A percentile compares a stretch with the other conserved stretches of the same genome.
These are phyloP conservation scores for Thereva nobilitata DNA, from an alignment of 2,888 invertebrate species.

Conservation along the genomic window DNA sequence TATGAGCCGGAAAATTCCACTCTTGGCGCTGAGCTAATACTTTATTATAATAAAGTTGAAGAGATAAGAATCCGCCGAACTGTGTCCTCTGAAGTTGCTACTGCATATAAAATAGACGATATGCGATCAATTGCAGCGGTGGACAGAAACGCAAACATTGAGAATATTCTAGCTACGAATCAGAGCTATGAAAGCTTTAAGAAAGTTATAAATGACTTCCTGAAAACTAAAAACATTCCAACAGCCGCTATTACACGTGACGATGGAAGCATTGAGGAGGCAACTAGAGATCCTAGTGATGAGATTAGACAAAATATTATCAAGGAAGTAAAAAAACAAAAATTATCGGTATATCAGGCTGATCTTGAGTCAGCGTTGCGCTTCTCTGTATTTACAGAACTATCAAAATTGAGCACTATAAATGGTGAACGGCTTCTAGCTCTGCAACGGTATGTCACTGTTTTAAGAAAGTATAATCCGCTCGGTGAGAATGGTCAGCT, in stretches of 20 bases:
- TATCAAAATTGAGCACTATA: conserved; percentile 71
- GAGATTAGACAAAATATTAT: conserved; percentile 42
- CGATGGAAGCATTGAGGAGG: background rate
- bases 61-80: conserved; percentile 65
- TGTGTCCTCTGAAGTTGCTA: conserved; percentile 47
- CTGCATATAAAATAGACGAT: conserved; percentile 48
- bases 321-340: conserved; percentile 50
- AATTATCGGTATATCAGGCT: conserved; percentile 73
- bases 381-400: conserved; percentile 81
- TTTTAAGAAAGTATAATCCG: conserved; percentile 79
- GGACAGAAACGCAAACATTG: conserved; percentile 44
- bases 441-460: conserved; percentile 72
- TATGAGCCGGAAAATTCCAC: conserved; percentile 68
- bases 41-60: conserved; percentile 67
- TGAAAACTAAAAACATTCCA: conserved; percentile 36
- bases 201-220: conserved; percentile 45
- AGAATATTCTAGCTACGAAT: conserved; percentile 45
- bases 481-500: conserved; percentile 68
- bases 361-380: conserved; percentile 88
- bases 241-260: background rate
- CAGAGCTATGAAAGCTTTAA: conserved; percentile 55
- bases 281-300: background rate
- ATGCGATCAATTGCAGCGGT: conserved; percentile 46
- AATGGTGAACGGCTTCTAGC: conserved; percentile 73
- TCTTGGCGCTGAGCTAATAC: conserved; percentile 49